Conservation (phyloP, 2,888 invertebrate species). For the Octonoba sinensis region DNA sequence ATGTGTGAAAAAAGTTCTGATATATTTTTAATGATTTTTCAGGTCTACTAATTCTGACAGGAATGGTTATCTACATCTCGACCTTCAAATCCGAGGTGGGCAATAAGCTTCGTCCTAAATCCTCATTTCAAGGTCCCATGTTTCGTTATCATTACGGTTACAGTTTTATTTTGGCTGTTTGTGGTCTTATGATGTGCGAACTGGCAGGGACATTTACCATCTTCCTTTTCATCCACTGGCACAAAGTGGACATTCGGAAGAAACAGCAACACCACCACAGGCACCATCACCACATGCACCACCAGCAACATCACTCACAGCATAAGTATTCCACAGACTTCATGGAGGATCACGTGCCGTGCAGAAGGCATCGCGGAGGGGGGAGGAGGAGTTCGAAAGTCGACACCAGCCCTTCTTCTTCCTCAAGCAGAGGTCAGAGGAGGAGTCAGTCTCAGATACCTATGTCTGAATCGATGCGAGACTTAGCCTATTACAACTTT, state of each 20-base stretch:
- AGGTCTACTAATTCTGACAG: conserved; percentile 91
- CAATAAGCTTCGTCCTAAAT: conserved; percentile 85
- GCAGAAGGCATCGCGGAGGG: conserved; percentile 64
- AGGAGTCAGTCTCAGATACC: conserved; percentile 64
- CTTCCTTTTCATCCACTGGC: conserved; percentile 87
- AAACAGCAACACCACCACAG: conserved; percentile 56
- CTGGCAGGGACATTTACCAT: conserved; percentile 88
- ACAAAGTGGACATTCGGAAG: conserved; percentile 69
- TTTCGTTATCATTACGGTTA: conserved; percentile 78
- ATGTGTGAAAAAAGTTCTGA: too few species aligned
- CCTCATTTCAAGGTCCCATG: conserved; percentile 76
- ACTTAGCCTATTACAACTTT: conserved; percentile 67
- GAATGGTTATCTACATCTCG: conserved; percentile 92
- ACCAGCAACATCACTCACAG: conserved; percentile 13
- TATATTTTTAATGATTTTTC: conserved; percentile 69
- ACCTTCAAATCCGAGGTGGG: conserved; percentile 92
- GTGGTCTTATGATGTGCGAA: conserved; percentile 86
- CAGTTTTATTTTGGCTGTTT: conserved; percentile 87
- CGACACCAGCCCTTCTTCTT: conserved; percentile 52
- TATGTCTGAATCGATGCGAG: conserved; percentile 67
- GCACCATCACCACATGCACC: conserved; percentile 26
- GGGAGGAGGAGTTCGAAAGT: conserved; percentile 62
- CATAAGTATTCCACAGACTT: conserved; percentile 30
- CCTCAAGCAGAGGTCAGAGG: conserved; percentile 42
- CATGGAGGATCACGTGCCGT: conserved; percentile 53